Conservation (phyloP, 2,797 vertebrate species). For the Amniataba percoides region DNA sequence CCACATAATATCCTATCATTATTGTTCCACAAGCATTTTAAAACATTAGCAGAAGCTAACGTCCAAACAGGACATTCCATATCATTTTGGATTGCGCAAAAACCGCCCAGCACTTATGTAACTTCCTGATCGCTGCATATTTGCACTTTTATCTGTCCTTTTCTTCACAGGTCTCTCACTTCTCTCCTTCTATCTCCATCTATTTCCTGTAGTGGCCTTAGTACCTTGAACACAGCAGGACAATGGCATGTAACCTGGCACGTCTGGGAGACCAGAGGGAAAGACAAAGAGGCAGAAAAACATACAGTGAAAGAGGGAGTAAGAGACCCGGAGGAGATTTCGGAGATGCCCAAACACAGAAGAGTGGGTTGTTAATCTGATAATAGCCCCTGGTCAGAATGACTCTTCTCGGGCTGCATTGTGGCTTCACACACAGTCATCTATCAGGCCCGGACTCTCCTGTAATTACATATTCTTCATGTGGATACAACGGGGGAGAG, state of each 20-base stretch:
- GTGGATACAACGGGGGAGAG: conserved; percentile 51
- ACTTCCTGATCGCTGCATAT: neutral
- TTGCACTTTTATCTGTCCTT: conserved; percentile 1
- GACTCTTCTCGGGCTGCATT: conserved; percentile 68
- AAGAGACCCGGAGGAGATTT: conserved; percentile 44
- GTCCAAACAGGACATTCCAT: conserved; percentile 30
- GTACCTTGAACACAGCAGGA: conserved; percentile 23
- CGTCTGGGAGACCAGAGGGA: conserved; percentile 53
- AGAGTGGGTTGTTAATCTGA: conserved; percentile 71
- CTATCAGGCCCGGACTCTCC: conserved; percentile 66
- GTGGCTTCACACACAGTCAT: conserved; percentile 70
- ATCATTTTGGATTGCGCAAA: conserved; percentile 24
- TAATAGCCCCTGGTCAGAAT: conserved; percentile 65
- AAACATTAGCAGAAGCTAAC: conserved; percentile 53
- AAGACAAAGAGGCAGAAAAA: conserved; percentile 23
- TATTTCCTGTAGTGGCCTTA: conserved; percentile 34
- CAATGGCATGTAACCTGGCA: conserved; percentile 71
- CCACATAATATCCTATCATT: conserved; percentile 72
- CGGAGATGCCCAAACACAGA: conserved; percentile 43
- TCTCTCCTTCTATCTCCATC: neutral
- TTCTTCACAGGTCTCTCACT: conserved; percentile 27
- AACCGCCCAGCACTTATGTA: neutral
- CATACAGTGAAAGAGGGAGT: conserved; percentile 22
- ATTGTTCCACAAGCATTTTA: conserved; percentile 59
- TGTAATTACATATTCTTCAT: conserved; percentile 80